Evolutionary conservation across 2,888 invertebrate species (phyloP), one percentile per base, ranked within the genome.

Genomic region (Aphodius granarius): DNA sequence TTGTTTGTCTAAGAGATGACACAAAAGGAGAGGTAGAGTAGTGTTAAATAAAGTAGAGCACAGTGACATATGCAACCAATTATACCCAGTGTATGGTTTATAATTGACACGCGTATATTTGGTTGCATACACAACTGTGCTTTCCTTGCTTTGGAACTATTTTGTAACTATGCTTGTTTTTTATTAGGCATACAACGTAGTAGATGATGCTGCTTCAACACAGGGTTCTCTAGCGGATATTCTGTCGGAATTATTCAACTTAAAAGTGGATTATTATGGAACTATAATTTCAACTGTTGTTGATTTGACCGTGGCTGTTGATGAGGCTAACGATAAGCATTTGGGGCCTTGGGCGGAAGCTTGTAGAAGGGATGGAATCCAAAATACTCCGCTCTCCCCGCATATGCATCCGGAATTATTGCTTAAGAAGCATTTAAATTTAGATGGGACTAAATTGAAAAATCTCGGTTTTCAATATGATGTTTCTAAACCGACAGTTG

Each of bases 261-360:
- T 97, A 79, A 93, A 94, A 83, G 93, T 95, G 73, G 96, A 96
- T 84, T 97, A 96, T 85, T 94, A 95, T 86, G 97, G 97, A 16
- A 92, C 93, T 19, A 89, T 95, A 6, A 89, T 96, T 79, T 95
- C 96, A 19, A 93, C 93, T 66, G 85, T 97, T 78, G 94, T 95
- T 16, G 96, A 96, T 88, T 92, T 96, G 88, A 90, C 90, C 0
- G 91, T 91, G 6, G 93, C 95, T 4, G 94, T 95, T 0, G 96
- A 96, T 81, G 96, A 97, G 83, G 95, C 96, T 0, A 97, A 97
- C 86, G 97, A 97, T 87, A 97, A 97, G 85, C 97, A 97, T 86
- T 91, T 97, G 88, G 92, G 91, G 0, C 96, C 97, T 17, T 97
- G 97, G 97, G 96, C 96, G 0, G 94, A 94, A 84, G 91, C 95